phyloP scores from a whole-genome alignment of 2,797 vertebrate species.

The Gadopsis bispinosus region DNA sequence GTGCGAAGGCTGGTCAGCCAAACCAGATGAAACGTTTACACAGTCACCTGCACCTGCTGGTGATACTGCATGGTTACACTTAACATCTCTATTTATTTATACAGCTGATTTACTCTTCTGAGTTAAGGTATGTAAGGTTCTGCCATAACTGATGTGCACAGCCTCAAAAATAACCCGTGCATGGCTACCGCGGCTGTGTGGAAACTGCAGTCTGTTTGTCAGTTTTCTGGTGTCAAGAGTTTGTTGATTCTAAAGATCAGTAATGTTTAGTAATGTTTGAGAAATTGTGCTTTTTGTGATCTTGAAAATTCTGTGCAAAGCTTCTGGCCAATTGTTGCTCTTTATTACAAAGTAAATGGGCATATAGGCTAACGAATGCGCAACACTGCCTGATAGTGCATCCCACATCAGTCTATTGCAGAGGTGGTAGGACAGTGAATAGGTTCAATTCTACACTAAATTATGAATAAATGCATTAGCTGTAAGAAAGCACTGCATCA shows the following conservation, averaged over 20 bases:
- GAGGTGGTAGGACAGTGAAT: neutral
- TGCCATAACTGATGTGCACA: neutral
- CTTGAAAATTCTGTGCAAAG: neutral
- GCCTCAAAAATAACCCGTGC: conserved; percentile 2
- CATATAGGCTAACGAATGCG: neutral
- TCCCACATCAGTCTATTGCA: neutral
- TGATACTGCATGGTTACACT: neutral
- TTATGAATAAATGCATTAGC: conserved; percentile 16
- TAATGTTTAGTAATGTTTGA: neutral
- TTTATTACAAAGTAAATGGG: neutral
- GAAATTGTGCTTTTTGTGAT: neutral
- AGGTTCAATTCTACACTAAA: neutral
- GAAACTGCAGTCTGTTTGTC: neutral
- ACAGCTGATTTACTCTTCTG: neutral
- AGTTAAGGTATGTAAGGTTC: neutral
- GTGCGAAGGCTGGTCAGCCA: neutral
- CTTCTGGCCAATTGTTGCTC: neutral
- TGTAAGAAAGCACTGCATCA: neutral
- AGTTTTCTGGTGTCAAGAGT: neutral
- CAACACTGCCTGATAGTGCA: neutral
- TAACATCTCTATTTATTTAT: neutral
- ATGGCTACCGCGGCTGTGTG: neutral
- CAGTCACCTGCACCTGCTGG: neutral
- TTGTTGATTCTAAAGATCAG: neutral
- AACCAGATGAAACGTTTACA: conserved; percentile 22